phyloP scores from a whole-genome alignment of 2,888 invertebrate species.

The Escarpia spicata region DNA sequence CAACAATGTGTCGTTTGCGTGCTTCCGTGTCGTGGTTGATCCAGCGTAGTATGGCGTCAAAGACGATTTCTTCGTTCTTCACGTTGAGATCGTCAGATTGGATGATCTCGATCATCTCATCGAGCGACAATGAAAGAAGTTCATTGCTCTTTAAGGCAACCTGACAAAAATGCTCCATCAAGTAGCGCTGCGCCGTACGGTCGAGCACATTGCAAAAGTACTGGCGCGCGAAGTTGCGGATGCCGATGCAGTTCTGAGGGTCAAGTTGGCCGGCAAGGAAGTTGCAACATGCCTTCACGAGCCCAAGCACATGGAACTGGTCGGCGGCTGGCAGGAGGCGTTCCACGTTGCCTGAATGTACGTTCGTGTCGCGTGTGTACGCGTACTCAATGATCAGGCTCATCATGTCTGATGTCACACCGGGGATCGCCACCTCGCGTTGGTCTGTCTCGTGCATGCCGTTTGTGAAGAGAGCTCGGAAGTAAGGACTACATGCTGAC shows the following conservation, averaged over 20 bases:
- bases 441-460: slow-evolving; percentile 68
- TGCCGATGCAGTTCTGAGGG: slow-evolving; percentile 84
- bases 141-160: slow-evolving; percentile 52
- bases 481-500: slow-evolving; percentile 86
- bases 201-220: slow-evolving; percentile 80
- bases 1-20: slow-evolving; percentile 80
- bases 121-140: slow-evolving; percentile 56
- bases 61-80: slow-evolving; percentile 61
- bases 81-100: slow-evolving; percentile 61
- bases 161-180: slow-evolving; percentile 70
- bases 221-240: slow-evolving; percentile 83
- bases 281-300: slow-evolving; percentile 83
- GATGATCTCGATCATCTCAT: slow-evolving; percentile 43
- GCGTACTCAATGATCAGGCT: slow-evolving; percentile 83
- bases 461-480: slow-evolving; percentile 87
- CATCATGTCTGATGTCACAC: slow-evolving; percentile 81
- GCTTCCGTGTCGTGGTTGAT: slow-evolving; percentile 80
- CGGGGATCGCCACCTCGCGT: slow-evolving; percentile 65
- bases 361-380: slow-evolving; percentile 79
- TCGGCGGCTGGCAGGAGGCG: slow-evolving; percentile 80
- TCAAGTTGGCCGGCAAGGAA: slow-evolving; percentile 77
- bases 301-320: slow-evolving; percentile 85
- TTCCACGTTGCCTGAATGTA: slow-evolving; percentile 82
- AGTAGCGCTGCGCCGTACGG: slow-evolving; percentile 74
- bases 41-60: slow-evolving; percentile 76